Evolutionary conservation across 2,797 vertebrate genomes (phyloP), one percentile per base, ranked within the genome.

Genomic region (Philypnodon macrostomus): DNA sequence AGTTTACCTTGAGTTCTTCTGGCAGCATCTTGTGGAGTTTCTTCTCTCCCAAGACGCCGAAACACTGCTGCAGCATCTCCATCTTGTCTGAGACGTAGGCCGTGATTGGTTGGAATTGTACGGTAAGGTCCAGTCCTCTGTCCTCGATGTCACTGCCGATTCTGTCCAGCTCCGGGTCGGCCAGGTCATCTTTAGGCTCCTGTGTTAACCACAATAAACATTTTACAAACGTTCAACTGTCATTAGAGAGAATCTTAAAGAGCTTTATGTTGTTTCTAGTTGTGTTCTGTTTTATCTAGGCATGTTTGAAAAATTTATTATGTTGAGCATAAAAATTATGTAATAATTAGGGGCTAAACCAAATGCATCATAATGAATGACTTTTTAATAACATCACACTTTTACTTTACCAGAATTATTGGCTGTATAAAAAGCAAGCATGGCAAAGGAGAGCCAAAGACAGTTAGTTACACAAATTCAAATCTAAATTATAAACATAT

Each of bases 21-120:
- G 96, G 96, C 38, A 98, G 86, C 96, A 98, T 98, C 79, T 93
- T 95, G 48, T 89, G 87, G 1, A 98, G 81, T 58, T 98, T 98
- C 55, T 88, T 94, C 62, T 97, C 94, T 0, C 95, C 94, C 53
- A 98, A 86, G 36, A 98, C 90, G 33, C 79, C 89, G 68, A 97
- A 93, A 69, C 95, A 97, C 63, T 98, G 96, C 1, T 94, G 89
- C 59, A 98, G 89, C 94, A 98, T 96, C 87, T 95, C 94, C 46
- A 70, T 87, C 67, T 93, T 93, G 77, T 96, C 86, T 0, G 79
- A 13, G 4, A 94, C 79, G 44, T 96, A 98, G 41, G 90, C 93
- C 36, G 92, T 94, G 86, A 98, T 95, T 65, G 96, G 94, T 60
- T 93, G 88, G 56, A 98, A 92, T 0, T 87, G 85, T 16, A 93